phyloP scores from a whole-genome alignment of 2,797 vertebrate species.

The Peromyscus aztecus region DNA sequence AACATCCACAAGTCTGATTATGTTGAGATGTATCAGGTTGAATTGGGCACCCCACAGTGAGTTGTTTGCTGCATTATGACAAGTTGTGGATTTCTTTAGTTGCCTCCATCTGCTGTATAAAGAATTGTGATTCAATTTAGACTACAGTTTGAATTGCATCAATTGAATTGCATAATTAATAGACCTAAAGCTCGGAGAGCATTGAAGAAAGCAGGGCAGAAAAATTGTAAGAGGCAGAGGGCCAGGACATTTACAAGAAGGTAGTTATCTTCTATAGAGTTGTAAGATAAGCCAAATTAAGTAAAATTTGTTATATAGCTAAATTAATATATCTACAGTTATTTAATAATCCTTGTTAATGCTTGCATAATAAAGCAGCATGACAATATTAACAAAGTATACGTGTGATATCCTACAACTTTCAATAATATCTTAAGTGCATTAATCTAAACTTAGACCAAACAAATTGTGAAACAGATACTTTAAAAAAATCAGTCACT shows the following conservation, averaged over 20 bases:
- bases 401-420: no score
- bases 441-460: neutral
- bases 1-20: neutral
- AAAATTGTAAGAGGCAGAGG: neutral
- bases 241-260: neutral
- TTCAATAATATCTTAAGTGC: neutral
- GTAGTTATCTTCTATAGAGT: neutral
- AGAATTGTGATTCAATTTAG: neutral
- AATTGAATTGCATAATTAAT: neutral
- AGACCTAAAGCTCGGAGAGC: no score
- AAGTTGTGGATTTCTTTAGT: no score
- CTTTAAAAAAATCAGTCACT: neutral
- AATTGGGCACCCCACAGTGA: no score
- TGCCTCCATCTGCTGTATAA: no score
- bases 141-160: no score
- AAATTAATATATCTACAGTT: neutral
- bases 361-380: neutral
- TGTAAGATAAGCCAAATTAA: neutral
- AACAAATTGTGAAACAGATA: neutral
- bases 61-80: no score
- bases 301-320: neutral
- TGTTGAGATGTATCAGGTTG: no score
- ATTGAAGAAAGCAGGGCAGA: no score
- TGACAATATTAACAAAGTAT: neutral
- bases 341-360: no score